These are phyloP conservation scores for Synanthedon formicaeformis DNA, from an alignment of 2,888 invertebrate species.

Conservation along the genomic window DNA sequence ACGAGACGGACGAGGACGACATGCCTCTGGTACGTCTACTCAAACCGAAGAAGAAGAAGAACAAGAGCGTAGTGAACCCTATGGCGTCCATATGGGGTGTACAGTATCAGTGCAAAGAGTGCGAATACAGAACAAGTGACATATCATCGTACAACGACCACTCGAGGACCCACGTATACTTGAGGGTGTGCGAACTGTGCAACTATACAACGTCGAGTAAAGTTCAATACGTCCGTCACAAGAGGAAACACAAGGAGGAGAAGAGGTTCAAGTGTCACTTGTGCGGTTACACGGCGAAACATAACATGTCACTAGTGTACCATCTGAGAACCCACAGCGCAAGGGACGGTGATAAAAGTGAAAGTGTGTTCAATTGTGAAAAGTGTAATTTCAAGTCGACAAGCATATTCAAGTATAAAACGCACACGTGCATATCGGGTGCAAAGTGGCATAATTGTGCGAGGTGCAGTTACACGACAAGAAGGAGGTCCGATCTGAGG, in stretches of 20 bases:
- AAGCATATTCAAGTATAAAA: slow-evolving; percentile 3
- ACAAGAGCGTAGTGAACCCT: slow-evolving; percentile 1
- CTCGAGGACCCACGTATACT: slow-evolving; percentile 7
- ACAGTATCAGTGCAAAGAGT: slow-evolving; percentile 34
- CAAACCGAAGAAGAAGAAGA: slow-evolving; percentile 9
- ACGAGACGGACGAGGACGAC: slow-evolving; percentile 55
- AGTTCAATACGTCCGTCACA: slow-evolving; percentile 26
- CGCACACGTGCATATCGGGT: neutral
- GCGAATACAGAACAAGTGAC: slow-evolving; percentile 17
- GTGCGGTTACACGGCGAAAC: slow-evolving; percentile 37
- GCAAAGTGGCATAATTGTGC: slow-evolving; percentile 14
- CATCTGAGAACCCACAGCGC: slow-evolving; percentile 35
- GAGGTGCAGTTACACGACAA: slow-evolving; percentile 23
- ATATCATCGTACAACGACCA: slow-evolving; percentile 18
- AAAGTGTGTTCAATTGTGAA: slow-evolving; percentile 11
- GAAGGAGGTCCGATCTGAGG: slow-evolving; percentile 23
- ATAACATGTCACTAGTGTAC: slow-evolving; percentile 43
- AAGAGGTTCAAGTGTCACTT: slow-evolving; percentile 35
- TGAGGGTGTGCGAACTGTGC: slow-evolving; percentile 37
- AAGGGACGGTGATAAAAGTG: neutral
- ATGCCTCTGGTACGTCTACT: slow-evolving; percentile 34
- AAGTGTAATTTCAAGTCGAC: slow-evolving; percentile 13
- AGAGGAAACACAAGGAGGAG: slow-evolving; percentile 33
- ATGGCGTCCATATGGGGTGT: slow-evolving; percentile 14
- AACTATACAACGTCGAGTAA: slow-evolving; percentile 35